Evolutionary conservation across 2,888 invertebrate genomes (phyloP), one percentile per base, ranked within the genome.

Genomic region (Troides aeacus): DNA sequence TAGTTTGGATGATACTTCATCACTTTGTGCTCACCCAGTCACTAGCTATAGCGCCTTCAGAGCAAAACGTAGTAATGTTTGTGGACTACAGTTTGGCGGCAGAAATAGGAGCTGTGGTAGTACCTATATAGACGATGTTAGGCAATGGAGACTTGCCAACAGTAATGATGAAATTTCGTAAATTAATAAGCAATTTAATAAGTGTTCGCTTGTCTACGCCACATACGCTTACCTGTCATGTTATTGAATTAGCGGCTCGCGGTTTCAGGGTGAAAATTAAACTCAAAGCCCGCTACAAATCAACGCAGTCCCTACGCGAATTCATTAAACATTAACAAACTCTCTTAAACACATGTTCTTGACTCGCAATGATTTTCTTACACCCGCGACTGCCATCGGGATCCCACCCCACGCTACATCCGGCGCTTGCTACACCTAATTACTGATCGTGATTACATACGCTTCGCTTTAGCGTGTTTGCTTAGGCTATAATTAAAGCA

Each of bases 321-420:
- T 84, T 86, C 88, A 89, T 92, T 91, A 91, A 91, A 88, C 87
- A 90, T 91, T 92, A 91, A 90, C 86, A 86, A 90, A 90, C 84
- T 91, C 90, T 89, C 87, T 86, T 85, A 87, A 86, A 87, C 92
- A 90, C 82, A 81, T 92, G 92, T 86, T 90, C 84, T 82, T 90
- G 92, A 91, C 87, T 90, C 70, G 74, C 78, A 73, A 76, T 81
- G 79, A 82, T 79, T 82, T 81, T 77, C 76, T 75, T 74, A 77
- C 74, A 72, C 46, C 79, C 76, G 77, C 72, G 75, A 75, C 60
- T 68, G 21, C 24, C 58, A 56, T 53, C 36, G 50, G 59, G 58
- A 50, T 50, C 72, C 75, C 77, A 30, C 30, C 77, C 72, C 72
- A 72, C 23, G 69, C 73, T 66, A 64, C 72, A 73, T 73, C 71